Percentiles rank a stretch among this genome's conserved stretches.
Conservation (phyloP, 2,113 vertebrate species). For the Sinocyclocheilus maitianheensis region DNA sequence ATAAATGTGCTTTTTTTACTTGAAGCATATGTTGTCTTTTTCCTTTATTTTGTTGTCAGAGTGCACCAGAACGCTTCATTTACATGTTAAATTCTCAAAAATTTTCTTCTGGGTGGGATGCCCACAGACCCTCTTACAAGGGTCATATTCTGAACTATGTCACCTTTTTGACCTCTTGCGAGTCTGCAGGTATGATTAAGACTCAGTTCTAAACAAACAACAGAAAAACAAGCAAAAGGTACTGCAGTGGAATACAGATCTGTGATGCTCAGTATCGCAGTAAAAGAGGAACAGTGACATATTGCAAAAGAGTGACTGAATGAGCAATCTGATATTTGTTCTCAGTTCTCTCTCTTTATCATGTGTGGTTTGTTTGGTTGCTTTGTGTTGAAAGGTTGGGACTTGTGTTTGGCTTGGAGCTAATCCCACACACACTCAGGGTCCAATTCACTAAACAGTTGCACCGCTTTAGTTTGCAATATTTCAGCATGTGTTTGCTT, state of each 20-base stretch:
- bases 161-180: too few species aligned
- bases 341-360: conserved; percentile 63
- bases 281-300: conserved; percentile 29
- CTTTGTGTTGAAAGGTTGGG: conserved; percentile 66
- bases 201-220: not conserved
- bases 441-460: conserved; percentile 5
- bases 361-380: conserved; percentile 65
- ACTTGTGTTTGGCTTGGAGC: conserved; percentile 71
- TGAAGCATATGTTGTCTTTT: too few species aligned
- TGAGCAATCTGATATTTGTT: conserved; percentile 20
- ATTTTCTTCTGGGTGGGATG: too few species aligned
- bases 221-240: not conserved
- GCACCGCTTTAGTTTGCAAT: not conserved
- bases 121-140: too few species aligned
- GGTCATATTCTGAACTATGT: too few species aligned
- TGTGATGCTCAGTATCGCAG: not conserved
- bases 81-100: too few species aligned
- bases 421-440: conserved; percentile 67
- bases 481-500: not conserved
- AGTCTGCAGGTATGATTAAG: too few species aligned
- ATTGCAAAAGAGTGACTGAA: not conserved
- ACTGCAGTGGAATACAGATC: not conserved
- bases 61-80: too few species aligned
- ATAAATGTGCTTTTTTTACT: too few species aligned
- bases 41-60: too few species aligned